These are phyloP conservation scores for Amphiprion ocellaris DNA, from an alignment of 2,113 vertebrate species.

Conservation along the genomic window DNA sequence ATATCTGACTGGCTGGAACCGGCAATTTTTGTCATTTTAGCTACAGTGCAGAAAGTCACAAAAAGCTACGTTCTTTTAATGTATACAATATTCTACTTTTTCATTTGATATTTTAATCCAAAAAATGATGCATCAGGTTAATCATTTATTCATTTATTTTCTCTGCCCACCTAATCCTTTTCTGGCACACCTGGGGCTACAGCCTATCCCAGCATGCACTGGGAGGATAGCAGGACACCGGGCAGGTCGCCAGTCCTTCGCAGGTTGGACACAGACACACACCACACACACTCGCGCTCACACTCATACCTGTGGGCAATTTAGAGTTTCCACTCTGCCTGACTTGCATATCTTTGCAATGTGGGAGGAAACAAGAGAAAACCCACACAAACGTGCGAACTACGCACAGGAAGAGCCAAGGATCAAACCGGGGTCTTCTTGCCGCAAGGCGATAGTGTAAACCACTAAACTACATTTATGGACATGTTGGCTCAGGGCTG, in stretches of 20 bases:
- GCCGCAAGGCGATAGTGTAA: slow-evolving; percentile 38
- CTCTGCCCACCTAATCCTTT: slow-evolving; percentile 59
- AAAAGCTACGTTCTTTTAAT: too few species aligned
- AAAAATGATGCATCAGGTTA: slow-evolving; percentile 12
- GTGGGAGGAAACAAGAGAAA: slow-evolving; percentile 65
- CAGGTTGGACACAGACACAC: slow-evolving; percentile 59
- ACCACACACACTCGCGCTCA: slow-evolving; percentile 60
- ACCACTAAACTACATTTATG: slow-evolving; percentile 33
- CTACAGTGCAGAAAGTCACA: neutral
- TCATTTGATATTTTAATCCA: slow-evolving; percentile 19
- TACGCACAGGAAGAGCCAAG: slow-evolving; percentile 44
- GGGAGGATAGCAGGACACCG: slow-evolving; percentile 59
- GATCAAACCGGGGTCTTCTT: slow-evolving; percentile 60
- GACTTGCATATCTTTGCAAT: neutral
- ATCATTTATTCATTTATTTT: slow-evolving; percentile 53
- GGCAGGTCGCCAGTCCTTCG: slow-evolving; percentile 64
- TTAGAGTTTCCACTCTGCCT: slow-evolving; percentile 63
- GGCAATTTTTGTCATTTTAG: too few species aligned
- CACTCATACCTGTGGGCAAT: slow-evolving; percentile 56
- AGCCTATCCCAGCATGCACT: slow-evolving; percentile 70
- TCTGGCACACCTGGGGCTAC: slow-evolving; percentile 55
- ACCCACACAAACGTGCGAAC: slow-evolving; percentile 66
- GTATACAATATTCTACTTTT: neutral
- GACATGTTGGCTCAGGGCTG: slow-evolving; percentile 6
- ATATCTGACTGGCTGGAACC: too few species aligned